Conservation (phyloP, 2,797 vertebrate species). For the Fundulus diaphanus region DNA sequence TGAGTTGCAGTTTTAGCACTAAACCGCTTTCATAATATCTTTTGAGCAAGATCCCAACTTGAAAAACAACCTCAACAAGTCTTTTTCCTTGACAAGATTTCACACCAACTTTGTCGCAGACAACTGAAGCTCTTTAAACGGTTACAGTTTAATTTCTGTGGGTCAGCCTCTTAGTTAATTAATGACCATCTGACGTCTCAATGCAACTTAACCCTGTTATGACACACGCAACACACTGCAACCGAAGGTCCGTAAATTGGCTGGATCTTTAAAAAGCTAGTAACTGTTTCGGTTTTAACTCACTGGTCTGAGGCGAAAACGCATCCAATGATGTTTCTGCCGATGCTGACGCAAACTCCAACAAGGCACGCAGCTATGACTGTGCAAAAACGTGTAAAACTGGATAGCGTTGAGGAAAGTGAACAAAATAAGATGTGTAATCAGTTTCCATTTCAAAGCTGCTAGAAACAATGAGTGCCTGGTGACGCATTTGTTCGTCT, state of each 20-base stretch:
- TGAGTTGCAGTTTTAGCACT: rapidly evolving
- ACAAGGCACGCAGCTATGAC: constrained; percentile 75
- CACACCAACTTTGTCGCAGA: background rate
- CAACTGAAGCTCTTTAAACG: constrained; percentile 9
- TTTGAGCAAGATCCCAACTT: background rate
- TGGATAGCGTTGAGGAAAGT: background rate
- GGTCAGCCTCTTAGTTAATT: constrained; percentile 10
- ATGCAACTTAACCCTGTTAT: background rate
- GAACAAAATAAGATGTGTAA: background rate
- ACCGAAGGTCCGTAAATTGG: background rate
- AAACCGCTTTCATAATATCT: background rate
- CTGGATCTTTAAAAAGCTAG: background rate
- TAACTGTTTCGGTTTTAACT: constrained; percentile 52
- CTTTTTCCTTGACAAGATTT: too few relatives aligned
- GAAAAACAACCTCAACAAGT: background rate
- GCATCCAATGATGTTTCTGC: constrained; percentile 78
- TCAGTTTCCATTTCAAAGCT: background rate
- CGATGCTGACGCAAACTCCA: constrained; percentile 47
- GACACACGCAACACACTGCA: background rate
- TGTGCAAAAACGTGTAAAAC: constrained; percentile 36
- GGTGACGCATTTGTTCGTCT: background rate
- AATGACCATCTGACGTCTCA: background rate
- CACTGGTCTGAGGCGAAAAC: constrained; percentile 74
- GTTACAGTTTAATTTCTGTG: background rate
- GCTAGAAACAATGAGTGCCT: background rate